phyloP scores from a whole-genome alignment of 2,113 vertebrate genomes.

The Harpagus bidentatus region DNA sequence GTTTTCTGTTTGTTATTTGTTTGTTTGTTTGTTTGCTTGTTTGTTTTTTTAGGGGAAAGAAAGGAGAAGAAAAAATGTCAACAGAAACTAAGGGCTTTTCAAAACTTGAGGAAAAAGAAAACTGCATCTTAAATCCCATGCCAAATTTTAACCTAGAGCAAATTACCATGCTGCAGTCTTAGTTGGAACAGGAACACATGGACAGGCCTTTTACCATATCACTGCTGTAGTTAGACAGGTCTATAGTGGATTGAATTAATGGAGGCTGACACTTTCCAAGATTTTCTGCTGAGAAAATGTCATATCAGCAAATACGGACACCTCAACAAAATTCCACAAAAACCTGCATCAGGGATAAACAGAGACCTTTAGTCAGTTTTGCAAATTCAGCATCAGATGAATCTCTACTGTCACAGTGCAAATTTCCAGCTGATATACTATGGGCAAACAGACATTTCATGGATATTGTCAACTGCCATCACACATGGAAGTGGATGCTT shows the following conservation, averaged over 20 bases:
- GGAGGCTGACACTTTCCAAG: constrained; percentile 4
- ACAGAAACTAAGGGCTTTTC: constrained; percentile 6
- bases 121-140: not conserved
- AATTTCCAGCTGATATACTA: not conserved
- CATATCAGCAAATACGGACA: not conserved
- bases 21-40: not conserved
- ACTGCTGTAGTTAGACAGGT: not conserved
- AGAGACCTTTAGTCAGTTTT: constrained; percentile 25
- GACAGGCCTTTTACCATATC: not conserved
- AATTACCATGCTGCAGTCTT: not conserved
- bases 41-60: not conserved
- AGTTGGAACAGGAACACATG: not conserved
- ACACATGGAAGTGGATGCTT: not conserved
- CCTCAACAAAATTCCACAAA: not conserved
- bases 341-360: not conserved
- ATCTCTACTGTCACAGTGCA: not conserved
- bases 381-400: not conserved
- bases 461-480: not conserved
- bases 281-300: not conserved
- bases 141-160: constrained; percentile 36
- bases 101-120: constrained; percentile 44
- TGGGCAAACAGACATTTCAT: not conserved
- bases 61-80: not conserved
- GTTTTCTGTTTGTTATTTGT: not conserved
- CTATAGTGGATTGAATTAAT: not conserved